Conservation (phyloP, 2,888 invertebrate species). For the Perizoma affinitatum region DNA sequence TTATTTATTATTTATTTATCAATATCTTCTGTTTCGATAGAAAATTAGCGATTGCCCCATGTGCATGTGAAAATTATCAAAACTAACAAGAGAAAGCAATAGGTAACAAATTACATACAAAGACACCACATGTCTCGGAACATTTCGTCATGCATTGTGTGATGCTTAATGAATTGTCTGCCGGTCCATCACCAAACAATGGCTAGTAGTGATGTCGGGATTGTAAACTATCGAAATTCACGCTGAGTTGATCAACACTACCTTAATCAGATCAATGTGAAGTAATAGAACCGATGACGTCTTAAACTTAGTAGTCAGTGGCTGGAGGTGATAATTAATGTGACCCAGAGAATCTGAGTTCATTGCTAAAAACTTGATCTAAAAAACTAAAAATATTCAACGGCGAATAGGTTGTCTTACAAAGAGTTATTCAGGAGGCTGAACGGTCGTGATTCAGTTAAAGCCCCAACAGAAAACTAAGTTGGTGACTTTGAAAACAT, state of each 20-base stretch:
- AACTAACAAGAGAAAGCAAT: slow-evolving; percentile 38
- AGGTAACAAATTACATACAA: slow-evolving; percentile 42
- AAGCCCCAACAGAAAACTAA: no score
- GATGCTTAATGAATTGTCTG: slow-evolving; percentile 50
- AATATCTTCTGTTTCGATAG: slow-evolving; percentile 13
- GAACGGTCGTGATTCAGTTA: no score
- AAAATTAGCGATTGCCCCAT: slow-evolving; percentile 26
- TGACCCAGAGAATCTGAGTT: no score
- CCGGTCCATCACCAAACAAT: slow-evolving; percentile 48
- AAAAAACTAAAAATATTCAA: no score
- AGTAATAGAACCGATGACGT: neutral
- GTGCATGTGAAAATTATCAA: slow-evolving; percentile 24
- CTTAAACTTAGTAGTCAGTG: no score
- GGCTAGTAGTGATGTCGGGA: slow-evolving; percentile 31
- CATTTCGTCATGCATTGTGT: slow-evolving; percentile 48
- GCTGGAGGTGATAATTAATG: no score
- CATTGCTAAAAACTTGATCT: no score
- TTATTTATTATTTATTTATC: no score
- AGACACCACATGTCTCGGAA: slow-evolving; percentile 27
- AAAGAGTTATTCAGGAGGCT: no score
- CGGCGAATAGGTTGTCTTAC: no score
- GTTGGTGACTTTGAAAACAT: no score
- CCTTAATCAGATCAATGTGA: neutral
- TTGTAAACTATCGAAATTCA: slow-evolving; percentile 9
- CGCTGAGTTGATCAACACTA: neutral